These are phyloP conservation scores for Ctena decussata DNA, from an alignment of 2,888 invertebrate genomes.

Conservation along the genomic window DNA sequence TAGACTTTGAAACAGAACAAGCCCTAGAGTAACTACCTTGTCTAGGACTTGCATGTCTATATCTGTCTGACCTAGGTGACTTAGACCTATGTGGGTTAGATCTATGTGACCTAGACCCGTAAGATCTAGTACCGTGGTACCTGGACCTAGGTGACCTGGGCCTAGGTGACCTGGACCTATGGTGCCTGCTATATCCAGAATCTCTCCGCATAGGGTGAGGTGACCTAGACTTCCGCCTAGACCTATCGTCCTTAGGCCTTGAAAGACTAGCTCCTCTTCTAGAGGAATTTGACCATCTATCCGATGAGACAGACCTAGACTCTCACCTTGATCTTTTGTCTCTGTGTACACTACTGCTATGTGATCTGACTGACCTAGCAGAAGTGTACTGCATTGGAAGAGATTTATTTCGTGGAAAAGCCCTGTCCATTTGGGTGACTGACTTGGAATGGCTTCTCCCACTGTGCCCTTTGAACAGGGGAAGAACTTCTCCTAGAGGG, in stretches of 20 bases:
- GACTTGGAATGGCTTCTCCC: background rate
- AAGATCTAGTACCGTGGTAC: background rate
- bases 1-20: background rate
- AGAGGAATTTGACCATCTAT: too few species aligned
- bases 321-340: background rate
- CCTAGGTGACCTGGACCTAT: background rate
- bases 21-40: background rate
- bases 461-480: background rate
- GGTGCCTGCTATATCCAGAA: background rate
- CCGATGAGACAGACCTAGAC: too few species aligned
- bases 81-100: background rate
- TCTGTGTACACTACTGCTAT: background rate
- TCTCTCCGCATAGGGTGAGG: background rate
- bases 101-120: background rate
- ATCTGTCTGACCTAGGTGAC: background rate
- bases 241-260: background rate
- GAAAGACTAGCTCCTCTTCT: background rate
- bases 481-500: background rate
- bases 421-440: background rate
- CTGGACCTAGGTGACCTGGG: background rate
- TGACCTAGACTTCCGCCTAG: background rate
- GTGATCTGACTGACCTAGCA: background rate
- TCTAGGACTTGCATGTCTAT: background rate
- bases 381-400: background rate
- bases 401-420: background rate